Base-by-base conservation (phyloP, 2,113 vertebrate species). In the Willisornis vidua region DNA sequence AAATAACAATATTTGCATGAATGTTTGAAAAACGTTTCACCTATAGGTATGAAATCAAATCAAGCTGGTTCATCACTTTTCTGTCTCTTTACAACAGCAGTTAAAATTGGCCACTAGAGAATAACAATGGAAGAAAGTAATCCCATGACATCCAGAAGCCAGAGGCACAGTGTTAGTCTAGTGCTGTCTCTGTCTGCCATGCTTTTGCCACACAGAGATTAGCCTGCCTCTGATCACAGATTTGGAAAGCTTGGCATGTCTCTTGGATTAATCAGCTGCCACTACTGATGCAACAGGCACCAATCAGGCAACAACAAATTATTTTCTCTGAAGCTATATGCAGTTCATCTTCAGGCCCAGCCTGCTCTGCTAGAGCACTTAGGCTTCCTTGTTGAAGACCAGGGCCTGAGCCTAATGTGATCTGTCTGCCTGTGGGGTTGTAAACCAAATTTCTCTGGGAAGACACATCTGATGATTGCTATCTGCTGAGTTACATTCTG, bases 381-480 rank as follows among this genome's bases (percentile, higher is more conserved):
- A 70, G 75, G 72, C 58, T 87, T 81, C 80, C 71, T 89, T 6
- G 4, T 85, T 89, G 68, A 89, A 94, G 95, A 95, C 68, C 78
- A 67, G n/a, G 43, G 45, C 46, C 68, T 78, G 41, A 63, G 49
- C 15, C 35, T 90, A 70, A 94, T 14, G 29, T 52, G 77, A 65
- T 92, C 83, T 70, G 31, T 82, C 70, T 75, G 58, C 68, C 91
- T 79, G 61, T 62, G 49, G 76, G 59, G 49, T 15, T 92, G 79
- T 61, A 95, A 94, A 93, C 89, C 4, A 7, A 89, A 94, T 95
- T 95, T 95, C 81, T 89, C 39, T 58, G 79, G 89, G 66, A 93
- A 80, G 71, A 75, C 59, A 75, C 70, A 70, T 72, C 72, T 55
- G 71, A 90, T 92, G 83, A 89, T 94, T 92, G 70, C 66, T 96